Evolutionary conservation across 2,888 invertebrate species (phyloP).

Genomic region (Odontocolon sp.): DNA sequence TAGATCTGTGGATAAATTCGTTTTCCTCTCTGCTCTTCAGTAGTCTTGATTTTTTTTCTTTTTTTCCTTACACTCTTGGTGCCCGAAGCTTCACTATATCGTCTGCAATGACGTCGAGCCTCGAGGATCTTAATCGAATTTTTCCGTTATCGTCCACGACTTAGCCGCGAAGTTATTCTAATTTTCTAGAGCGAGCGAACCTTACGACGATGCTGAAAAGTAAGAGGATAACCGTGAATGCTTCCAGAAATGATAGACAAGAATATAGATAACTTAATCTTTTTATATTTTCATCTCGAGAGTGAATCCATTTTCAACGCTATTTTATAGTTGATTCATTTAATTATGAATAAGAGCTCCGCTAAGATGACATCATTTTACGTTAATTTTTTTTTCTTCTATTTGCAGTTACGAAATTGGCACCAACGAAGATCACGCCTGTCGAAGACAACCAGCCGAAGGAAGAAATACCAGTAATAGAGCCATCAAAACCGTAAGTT

Average conservation of each 20-base stretch:
- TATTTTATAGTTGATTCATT: background rate
- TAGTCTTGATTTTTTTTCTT: constrained; percentile 1
- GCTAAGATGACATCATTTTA: background rate
- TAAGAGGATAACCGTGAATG: background rate
- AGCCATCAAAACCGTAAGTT: constrained; percentile 80
- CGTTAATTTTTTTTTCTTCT: background rate
- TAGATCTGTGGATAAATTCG: constrained; percentile 47
- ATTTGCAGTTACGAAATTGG: constrained; percentile 78
- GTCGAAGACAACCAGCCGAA: constrained; percentile 76
- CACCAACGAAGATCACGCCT: constrained; percentile 77
- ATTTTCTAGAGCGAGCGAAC: constrained; percentile 5
- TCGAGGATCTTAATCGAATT: constrained; percentile 57
- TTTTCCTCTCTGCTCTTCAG: constrained; percentile 12
- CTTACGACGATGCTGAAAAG: background rate
- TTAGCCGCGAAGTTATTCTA: constrained; percentile 25
- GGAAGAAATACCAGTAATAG: constrained; percentile 71
- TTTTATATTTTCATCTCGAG: background rate
- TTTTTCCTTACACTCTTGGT: background rate
- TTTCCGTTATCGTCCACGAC: constrained; percentile 45
- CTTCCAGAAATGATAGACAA: background rate
- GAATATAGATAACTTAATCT: background rate
- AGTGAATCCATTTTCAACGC: background rate
- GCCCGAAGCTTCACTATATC: background rate
- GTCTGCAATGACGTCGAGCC: background rate
- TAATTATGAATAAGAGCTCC: background rate